Evolutionary conservation across 1,140 invertebrate genomes (phyloP), one percentile per base, ranked within the genome.

Genomic region (Subanguina moxae): DNA sequence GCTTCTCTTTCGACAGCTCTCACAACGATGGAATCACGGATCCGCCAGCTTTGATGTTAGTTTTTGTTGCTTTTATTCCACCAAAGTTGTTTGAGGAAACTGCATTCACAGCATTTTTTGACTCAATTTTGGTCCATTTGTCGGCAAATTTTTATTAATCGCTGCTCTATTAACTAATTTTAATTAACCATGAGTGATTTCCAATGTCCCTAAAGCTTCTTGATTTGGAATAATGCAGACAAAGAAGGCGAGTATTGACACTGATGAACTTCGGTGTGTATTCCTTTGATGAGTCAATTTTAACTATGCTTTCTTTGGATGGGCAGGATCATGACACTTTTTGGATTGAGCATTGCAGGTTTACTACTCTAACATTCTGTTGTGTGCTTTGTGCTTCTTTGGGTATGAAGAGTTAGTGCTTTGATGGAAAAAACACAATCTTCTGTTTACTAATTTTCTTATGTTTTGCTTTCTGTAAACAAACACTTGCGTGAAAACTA

Each of bases 201-300:
- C 62, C n/a, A 11, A 38, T 11, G 3, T 8, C 3, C 25, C 56
- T 62, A 27, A 56, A 8, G 13, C 15, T 48, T 28, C 46, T 61
- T 65, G 19, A 17, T 65, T 65, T n/a, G 7, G 64, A 62, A 27
- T 61, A 48, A 65, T 65, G 23, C 69, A 80, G 78, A 63, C 78
- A 80, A 66, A 77, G 78, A 57, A 77, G 79, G 42, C 76, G 78
- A 57, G 66, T 80, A 45, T 64, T 82, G 48, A 80, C 79, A 43
- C 66, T 80, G 62, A 65, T 80, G 65, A 76, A 74, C 65, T 80
- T 79, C 59, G 78, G 78, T 68, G 66, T 80, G 64, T 68, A 77
- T 62, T 75, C 74, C n/a, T 82, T 77, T 61, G 78, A 79, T 48
- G 78, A 79, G 58, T 71, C 76, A 17, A 70, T 80, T 63, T 61